These are phyloP conservation scores for Chiloscyllium punctatum DNA, from an alignment of 2,797 vertebrate genomes.

Conservation along the genomic window DNA sequence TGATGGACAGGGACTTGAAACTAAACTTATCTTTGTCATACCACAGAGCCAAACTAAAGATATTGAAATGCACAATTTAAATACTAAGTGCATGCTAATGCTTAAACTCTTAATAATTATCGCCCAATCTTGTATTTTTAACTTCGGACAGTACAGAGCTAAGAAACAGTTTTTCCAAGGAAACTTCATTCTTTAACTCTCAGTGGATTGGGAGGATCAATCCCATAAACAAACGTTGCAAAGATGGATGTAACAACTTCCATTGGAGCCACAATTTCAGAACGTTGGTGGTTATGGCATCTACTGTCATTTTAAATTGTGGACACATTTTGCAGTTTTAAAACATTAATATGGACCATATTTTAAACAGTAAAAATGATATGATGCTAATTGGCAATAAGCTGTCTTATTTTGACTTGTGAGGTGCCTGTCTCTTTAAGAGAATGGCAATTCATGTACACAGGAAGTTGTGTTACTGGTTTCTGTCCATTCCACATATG, in stretches of 20 bases:
- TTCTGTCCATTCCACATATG: not conserved
- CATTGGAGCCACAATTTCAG: not conserved
- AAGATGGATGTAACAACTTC: not conserved
- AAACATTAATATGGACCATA: not conserved
- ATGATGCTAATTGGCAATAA: not conserved
- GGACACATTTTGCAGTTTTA: not conserved
- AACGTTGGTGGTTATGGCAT: not conserved
- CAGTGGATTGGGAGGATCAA: not conserved
- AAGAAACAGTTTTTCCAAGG: not conserved
- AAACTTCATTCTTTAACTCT: not conserved
- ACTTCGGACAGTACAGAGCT: not conserved
- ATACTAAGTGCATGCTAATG: not conserved
- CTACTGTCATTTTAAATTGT: not conserved
- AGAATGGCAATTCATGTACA: not conserved
- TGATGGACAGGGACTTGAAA: not conserved
- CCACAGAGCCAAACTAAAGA: not conserved
- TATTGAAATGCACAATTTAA: not conserved
- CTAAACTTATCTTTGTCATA: not conserved
- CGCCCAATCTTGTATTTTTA: not conserved
- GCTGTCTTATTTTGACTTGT: not conserved
- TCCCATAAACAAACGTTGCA: not conserved
- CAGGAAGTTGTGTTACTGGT: not conserved
- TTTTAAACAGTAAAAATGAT: not conserved
- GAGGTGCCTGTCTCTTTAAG: not conserved
- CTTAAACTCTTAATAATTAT: not conserved